Evolutionary conservation across 2,888 invertebrate species (phyloP), one percentile per base, ranked within the genome.

Genomic region (Geotrupes spiniger): DNA sequence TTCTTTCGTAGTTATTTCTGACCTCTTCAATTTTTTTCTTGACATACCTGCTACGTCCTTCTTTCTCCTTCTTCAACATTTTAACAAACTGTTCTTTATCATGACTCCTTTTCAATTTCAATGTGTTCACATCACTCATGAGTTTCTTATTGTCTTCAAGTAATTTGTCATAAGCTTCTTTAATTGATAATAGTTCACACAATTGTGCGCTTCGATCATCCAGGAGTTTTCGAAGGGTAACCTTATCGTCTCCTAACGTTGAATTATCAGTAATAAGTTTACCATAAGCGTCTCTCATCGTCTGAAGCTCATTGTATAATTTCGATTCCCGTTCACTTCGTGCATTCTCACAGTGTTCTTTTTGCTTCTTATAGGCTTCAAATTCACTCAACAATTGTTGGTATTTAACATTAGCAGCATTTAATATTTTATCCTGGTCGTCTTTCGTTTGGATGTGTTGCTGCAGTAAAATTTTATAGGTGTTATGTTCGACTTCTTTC

Each of bases 1-100:
- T 89, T 56, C 79, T 78, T 62, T 87, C 88, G 64, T 88, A 83
- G 63, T 87, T 86, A 12, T 74, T 75, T 45, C 81, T 76, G 2
- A 85, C 74, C 46, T 83, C 81, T 46, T 75, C 71, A 4, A 74
- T 71, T 54, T 75, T 76, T 49, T 78, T 59, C 52, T 74, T 74
- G 6, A 62, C 51, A 27, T 65, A 66, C 11, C 60, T 59, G 10
- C 63, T 62, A 28, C 53, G 61, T n/a, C 67, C 66, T 12, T 60
- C 64, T 12, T 58, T 63, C 36, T 69, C 67, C 51, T 68, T 66
- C 52, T 64, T 64, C 41, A 71, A 43, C 10, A 71, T 56, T 43
- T 63, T 54, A 10, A 67, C 60, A 61, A 59, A 71, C 61, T 70
- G 73, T 54, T 68, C 72, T 29, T 67, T 64, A 45, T 73, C 74